Evolutionary conservation across 2,888 invertebrate species (phyloP).

Genomic region (Fragum whitleyi): DNA sequence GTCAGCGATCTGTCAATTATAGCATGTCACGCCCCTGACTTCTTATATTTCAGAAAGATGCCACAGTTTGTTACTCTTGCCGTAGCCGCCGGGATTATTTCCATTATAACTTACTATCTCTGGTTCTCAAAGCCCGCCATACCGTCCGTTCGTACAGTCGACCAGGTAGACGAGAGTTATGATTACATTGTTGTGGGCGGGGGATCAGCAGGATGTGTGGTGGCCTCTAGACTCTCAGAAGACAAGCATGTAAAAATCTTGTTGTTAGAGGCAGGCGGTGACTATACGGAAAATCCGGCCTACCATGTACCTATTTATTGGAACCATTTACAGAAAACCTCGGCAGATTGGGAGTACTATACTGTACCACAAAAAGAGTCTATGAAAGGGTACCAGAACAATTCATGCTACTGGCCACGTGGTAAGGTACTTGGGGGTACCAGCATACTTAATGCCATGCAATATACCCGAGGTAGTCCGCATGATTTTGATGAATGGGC

Average conservation of each 20-base stretch:
- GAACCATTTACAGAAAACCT: conserved; percentile 80
- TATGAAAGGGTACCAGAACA: conserved; percentile 42
- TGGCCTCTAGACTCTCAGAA: conserved; percentile 8
- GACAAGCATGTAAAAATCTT: conserved; percentile 72
- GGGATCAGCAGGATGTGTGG: neutral
- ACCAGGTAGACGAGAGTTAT: conserved; percentile 16
- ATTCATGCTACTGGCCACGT: conserved; percentile 24
- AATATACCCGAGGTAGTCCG: conserved; percentile 37
- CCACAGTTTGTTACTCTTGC: neutral
- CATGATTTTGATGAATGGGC: conserved; percentile 19
- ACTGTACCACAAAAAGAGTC: conserved; percentile 83
- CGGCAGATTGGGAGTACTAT: conserved; percentile 84
- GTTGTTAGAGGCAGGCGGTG: conserved; percentile 85
- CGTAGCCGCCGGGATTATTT: neutral
- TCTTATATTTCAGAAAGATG: neutral
- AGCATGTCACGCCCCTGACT: no score
- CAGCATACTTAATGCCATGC: conserved; percentile 22
- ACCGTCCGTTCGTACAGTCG: neutral
- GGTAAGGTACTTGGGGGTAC: conserved; percentile 34
- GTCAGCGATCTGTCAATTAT: no score
- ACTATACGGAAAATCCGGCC: conserved; percentile 82
- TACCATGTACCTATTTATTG: conserved; percentile 85
- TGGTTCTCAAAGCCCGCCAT: neutral
- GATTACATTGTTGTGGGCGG: conserved; percentile 15
- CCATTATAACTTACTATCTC: neutral